Evolutionary conservation across 2,888 invertebrate genomes (phyloP).

Genomic region (Tridacna crocea): DNA sequence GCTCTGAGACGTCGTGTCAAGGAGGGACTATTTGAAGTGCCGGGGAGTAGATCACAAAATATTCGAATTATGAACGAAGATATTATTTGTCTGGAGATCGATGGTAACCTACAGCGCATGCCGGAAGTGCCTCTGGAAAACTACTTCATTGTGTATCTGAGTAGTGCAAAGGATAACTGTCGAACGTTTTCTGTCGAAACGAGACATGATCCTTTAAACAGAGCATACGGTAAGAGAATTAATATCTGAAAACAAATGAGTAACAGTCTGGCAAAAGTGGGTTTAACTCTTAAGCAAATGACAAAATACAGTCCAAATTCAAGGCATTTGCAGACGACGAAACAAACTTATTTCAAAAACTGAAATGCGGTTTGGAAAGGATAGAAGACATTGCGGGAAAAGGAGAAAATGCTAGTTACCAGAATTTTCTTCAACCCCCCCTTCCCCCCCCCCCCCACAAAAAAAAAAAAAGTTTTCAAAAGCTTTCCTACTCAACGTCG

Average conservation of each 20-base stretch:
- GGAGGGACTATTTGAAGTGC: slow-evolving; percentile 67
- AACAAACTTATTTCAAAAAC: too few species aligned
- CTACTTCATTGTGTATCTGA: slow-evolving; percentile 65
- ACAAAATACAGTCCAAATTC: too few species aligned
- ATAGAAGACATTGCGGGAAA: too few species aligned
- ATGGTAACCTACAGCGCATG: slow-evolving; percentile 66
- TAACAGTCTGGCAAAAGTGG: too few species aligned
- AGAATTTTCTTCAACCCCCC: too few species aligned
- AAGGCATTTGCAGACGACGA: too few species aligned
- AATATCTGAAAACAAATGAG: background rate
- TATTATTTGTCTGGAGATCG: slow-evolving; percentile 64
- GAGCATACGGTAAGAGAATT: slow-evolving; percentile 54
- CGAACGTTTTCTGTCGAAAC: slow-evolving; percentile 67
- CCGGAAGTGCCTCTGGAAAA: slow-evolving; percentile 62
- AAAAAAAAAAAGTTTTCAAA: too few species aligned
- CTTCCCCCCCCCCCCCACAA: too few species aligned
- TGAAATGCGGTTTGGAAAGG: too few species aligned
- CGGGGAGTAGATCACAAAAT: slow-evolving; percentile 64
- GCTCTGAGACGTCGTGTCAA: slow-evolving; percentile 61
- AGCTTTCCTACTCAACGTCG: too few species aligned
- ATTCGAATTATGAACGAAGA: slow-evolving; percentile 63
- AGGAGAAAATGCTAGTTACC: too few species aligned
- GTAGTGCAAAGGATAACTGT: slow-evolving; percentile 65
- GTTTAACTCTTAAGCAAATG: too few species aligned
- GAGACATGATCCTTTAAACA: slow-evolving; percentile 62